phyloP scores from a whole-genome alignment of 1,140 invertebrate genomes.

The Camponotus vicinus region DNA sequence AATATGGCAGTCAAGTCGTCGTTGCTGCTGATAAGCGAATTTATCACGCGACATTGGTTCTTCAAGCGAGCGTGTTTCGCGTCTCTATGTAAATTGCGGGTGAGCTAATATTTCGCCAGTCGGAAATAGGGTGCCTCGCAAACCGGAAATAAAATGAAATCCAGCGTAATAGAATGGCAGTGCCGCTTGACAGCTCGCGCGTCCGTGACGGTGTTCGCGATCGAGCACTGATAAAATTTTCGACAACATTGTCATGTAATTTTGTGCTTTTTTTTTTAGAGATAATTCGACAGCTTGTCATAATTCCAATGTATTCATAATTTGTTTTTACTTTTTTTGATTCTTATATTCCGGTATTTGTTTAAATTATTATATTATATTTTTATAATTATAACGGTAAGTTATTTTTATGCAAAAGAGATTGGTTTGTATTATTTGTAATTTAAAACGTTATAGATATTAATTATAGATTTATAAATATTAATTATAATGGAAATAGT shows the following conservation, averaged over 20 bases:
- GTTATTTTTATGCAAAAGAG: neutral
- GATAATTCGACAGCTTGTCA: conserved; percentile 13
- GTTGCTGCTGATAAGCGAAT: conserved; percentile 70
- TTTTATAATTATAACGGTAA: neutral
- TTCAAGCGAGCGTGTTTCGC: conserved; percentile 74
- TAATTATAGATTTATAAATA: neutral
- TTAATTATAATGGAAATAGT: neutral
- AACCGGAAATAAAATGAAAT: conserved; percentile 81
- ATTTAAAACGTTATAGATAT: neutral
- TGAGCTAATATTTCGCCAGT: conserved; percentile 78
- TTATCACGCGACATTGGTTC: conserved; percentile 79
- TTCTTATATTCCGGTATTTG: neutral
- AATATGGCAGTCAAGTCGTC: conserved; percentile 56
- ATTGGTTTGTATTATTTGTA: neutral
- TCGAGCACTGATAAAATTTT: conserved; percentile 16
- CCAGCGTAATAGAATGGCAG: conserved; percentile 60
- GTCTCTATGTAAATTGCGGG: conserved; percentile 82
- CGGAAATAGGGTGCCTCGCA: conserved; percentile 79
- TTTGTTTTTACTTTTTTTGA: neutral
- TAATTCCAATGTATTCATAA: neutral
- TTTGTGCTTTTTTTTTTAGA: neutral
- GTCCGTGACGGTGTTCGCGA: conserved; percentile 19
- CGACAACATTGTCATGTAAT: neutral
- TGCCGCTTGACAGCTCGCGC: conserved; percentile 39
- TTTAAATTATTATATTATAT: neutral